Evolutionary conservation across 2,888 invertebrate species (phyloP).

Genomic region (Agrochola circellaris): DNA sequence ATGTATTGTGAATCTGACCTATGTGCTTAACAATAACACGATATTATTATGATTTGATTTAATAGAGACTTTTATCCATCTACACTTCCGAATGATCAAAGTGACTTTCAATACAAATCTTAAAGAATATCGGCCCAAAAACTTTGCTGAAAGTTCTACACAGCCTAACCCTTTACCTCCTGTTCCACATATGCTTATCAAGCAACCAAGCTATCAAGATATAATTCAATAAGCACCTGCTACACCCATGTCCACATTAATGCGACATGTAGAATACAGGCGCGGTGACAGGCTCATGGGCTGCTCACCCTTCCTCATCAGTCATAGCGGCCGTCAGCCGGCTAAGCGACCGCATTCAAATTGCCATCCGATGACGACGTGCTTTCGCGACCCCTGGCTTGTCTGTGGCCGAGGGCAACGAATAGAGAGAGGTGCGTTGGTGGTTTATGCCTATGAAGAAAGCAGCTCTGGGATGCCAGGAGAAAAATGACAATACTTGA

Average conservation of each 20-base stretch:
- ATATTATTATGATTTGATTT: not conserved
- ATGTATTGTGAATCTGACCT: not conserved
- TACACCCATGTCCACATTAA: slow-evolving; percentile 79
- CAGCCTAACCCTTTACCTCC: slow-evolving; percentile 3
- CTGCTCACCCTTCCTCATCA: slow-evolving; percentile 90
- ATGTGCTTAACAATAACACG: not conserved
- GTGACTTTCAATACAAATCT: not conserved
- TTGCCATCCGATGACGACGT: slow-evolving; percentile 89
- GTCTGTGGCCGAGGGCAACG: slow-evolving; percentile 80
- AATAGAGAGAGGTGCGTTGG: slow-evolving; percentile 34
- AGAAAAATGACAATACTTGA: not conserved
- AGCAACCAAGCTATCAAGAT: slow-evolving; percentile 57
- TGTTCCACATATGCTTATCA: slow-evolving; percentile 52
- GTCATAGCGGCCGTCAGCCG: slow-evolving; percentile 87
- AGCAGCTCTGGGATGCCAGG: not conserved
- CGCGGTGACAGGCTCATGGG: slow-evolving; percentile 86
- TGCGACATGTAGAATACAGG: slow-evolving; percentile 85
- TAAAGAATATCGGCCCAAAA: not conserved
- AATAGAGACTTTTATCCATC: not conserved
- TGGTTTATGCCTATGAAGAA: slow-evolving; percentile 46
- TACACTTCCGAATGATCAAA: not conserved
- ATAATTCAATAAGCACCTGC: slow-evolving; percentile 75
- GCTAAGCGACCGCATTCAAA: slow-evolving; percentile 90
- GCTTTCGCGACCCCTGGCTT: slow-evolving; percentile 89
- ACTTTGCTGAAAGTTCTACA: not conserved